A percentile compares a stretch with the other conserved stretches of the same genome.
phyloP scores from a whole-genome alignment of 1,140 invertebrate genomes.

The Aphaenogaster ashmeadi region DNA sequence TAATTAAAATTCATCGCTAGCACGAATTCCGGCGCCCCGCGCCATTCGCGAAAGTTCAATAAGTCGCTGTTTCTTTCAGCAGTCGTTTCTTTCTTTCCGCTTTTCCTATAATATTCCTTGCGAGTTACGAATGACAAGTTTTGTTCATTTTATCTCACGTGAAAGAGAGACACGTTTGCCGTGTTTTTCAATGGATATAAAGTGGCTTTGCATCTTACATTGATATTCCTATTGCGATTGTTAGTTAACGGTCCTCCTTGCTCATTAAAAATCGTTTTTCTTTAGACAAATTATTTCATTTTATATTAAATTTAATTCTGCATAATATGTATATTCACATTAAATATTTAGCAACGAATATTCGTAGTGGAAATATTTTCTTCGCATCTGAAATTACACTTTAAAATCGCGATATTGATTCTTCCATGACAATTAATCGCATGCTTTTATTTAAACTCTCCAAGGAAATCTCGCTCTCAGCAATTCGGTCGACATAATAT shows the following conservation, averaged over 20 bases:
- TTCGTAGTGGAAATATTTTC: neutral
- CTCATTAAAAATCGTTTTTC: neutral
- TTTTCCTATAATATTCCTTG: conserved; percentile 54
- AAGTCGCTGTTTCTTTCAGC: conserved; percentile 51
- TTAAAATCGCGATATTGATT: conserved; percentile 20
- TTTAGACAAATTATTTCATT: neutral
- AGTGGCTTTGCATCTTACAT: neutral
- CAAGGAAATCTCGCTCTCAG: conserved; percentile 63
- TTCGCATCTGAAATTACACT: neutral
- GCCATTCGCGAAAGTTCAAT: conserved; percentile 48
- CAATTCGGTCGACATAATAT: conserved; percentile 37
- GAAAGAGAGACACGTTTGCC: neutral
- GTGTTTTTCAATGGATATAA: neutral
- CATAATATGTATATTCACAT: neutral
- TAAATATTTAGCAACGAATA: neutral
- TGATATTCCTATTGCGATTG: conserved; percentile 5
- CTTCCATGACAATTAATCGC: conserved; percentile 30
- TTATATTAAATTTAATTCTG: conserved; percentile 1
- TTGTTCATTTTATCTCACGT: conserved; percentile 13
- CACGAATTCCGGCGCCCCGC: conserved; percentile 12
- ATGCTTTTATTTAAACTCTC: conserved; percentile 37
- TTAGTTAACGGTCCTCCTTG: neutral
- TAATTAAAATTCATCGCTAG: conserved; percentile 78
- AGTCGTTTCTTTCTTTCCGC: neutral
- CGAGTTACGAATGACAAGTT: neutral